Conservation (phyloP, 2,797 vertebrate genomes). For the Zenarchopterus dispar region DNA sequence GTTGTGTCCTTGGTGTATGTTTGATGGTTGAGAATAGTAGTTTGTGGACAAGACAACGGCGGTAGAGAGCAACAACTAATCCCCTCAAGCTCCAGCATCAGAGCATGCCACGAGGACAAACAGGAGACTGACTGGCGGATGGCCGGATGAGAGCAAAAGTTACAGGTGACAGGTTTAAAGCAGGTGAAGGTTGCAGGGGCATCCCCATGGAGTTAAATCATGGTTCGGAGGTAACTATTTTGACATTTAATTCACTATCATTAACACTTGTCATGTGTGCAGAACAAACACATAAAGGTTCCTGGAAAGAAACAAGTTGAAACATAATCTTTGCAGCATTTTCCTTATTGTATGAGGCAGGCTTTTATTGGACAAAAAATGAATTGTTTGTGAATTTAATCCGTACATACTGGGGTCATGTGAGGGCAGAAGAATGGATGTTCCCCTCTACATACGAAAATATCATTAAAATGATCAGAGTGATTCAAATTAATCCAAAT, state of each 20-base stretch:
- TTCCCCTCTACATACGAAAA: slow-evolving; percentile 1
- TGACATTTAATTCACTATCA: not conserved
- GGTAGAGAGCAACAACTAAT: slow-evolving; percentile 48
- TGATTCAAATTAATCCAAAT: slow-evolving; percentile 55
- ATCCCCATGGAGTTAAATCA: not conserved
- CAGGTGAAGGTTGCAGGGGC: slow-evolving; percentile 2
- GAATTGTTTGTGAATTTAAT: slow-evolving; percentile 27
- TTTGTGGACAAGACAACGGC: slow-evolving; percentile 38
- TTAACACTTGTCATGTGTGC: slow-evolving; percentile 11
- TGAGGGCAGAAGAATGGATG: slow-evolving; percentile 9
- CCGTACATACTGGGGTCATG: slow-evolving; percentile 11
- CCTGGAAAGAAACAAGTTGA: slow-evolving; percentile 12
- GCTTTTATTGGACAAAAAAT: slow-evolving; percentile 50
- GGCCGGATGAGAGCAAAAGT: slow-evolving; percentile 24
- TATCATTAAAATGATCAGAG: not conserved
- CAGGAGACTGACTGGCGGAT: slow-evolving; percentile 31
- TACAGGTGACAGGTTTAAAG: slow-evolving; percentile 33
- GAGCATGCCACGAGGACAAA: slow-evolving; percentile 22
- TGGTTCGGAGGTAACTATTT: not conserved
- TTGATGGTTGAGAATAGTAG: slow-evolving; percentile 35
- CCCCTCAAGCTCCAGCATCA: slow-evolving; percentile 37
- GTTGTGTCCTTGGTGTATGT: slow-evolving; percentile 24
- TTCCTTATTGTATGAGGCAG: slow-evolving; percentile 8
- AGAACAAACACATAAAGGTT: slow-evolving; percentile 13
- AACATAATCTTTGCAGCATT: slow-evolving; percentile 48